Conservation (phyloP, 2,797 vertebrate species). For the Siniperca obscura region DNA sequence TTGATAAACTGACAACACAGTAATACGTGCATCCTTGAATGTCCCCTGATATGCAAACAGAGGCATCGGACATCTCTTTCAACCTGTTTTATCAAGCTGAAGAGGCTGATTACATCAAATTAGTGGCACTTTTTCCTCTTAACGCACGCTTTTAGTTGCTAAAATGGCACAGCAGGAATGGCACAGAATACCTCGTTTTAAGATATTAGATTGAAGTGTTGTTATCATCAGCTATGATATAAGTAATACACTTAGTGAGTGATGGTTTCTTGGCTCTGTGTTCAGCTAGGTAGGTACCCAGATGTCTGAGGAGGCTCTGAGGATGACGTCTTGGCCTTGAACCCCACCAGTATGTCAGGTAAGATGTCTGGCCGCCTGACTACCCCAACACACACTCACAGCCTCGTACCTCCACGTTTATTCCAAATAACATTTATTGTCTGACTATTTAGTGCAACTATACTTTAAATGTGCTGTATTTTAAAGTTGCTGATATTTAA, state of each 20-base stretch:
- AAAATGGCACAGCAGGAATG: not conserved
- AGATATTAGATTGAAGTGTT: not conserved
- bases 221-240: not conserved
- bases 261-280: slow-evolving; percentile 34
- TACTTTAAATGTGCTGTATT: not conserved
- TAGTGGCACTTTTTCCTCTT: not conserved
- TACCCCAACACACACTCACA: not conserved
- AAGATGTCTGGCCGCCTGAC: slow-evolving; percentile 38
- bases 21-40: not conserved
- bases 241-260: not conserved
- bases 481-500: not conserved
- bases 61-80: not conserved
- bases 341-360: slow-evolving; percentile 89
- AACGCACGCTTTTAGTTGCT: not conserved
- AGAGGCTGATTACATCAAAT: slow-evolving; percentile 3
- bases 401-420: not conserved
- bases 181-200: not conserved
- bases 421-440: not conserved
- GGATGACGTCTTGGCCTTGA: slow-evolving; percentile 84
- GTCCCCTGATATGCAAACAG: not conserved
- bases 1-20: not conserved
- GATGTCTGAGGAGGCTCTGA: slow-evolving; percentile 81
- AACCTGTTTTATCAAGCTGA: slow-evolving; percentile 4
- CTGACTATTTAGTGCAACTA: not conserved
- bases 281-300: slow-evolving; percentile 66